Conservation (phyloP, 2,888 invertebrate genomes). For the Timandra comae region DNA sequence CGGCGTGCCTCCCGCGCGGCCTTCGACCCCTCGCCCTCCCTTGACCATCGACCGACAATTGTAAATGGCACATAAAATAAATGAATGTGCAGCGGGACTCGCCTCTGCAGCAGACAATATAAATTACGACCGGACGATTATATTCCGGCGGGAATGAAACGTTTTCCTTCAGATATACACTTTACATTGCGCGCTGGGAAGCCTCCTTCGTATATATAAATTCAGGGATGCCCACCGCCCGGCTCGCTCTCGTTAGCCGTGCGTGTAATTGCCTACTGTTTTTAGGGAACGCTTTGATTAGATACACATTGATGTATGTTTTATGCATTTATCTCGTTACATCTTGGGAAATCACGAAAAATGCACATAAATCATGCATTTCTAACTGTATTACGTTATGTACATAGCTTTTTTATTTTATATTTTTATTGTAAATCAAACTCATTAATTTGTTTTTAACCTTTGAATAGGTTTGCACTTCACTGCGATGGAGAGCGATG, state of each 20-base stretch:
- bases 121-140: slow-evolving; percentile 78
- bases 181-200: slow-evolving; percentile 48
- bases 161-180: slow-evolving; percentile 71
- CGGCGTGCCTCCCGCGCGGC: slow-evolving; percentile 60
- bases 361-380: too few relatives aligned
- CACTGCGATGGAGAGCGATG: too few relatives aligned
- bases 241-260: slow-evolving; percentile 48
- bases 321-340: too few relatives aligned
- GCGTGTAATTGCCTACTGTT: slow-evolving; percentile 59
- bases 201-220: slow-evolving; percentile 36
- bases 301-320: slow-evolving; percentile 21
- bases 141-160: slow-evolving; percentile 75
- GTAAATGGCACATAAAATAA: slow-evolving; percentile 79
- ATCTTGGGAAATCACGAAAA: too few relatives aligned
- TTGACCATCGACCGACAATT: slow-evolving; percentile 79
- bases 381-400: too few relatives aligned
- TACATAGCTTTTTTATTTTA: too few relatives aligned
- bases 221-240: slow-evolving; percentile 34
- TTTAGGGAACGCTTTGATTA: slow-evolving; percentile 50
- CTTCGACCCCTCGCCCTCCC: slow-evolving; percentile 55
- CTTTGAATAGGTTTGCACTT: too few relatives aligned
- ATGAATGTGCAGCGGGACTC: slow-evolving; percentile 78
- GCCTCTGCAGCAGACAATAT: slow-evolving; percentile 79
- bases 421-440: too few relatives aligned
- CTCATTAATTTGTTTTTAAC: too few relatives aligned